These are phyloP conservation scores for Capreolus pygargus DNA, from an alignment of 2,113 vertebrate genomes.

Conservation along the genomic window DNA sequence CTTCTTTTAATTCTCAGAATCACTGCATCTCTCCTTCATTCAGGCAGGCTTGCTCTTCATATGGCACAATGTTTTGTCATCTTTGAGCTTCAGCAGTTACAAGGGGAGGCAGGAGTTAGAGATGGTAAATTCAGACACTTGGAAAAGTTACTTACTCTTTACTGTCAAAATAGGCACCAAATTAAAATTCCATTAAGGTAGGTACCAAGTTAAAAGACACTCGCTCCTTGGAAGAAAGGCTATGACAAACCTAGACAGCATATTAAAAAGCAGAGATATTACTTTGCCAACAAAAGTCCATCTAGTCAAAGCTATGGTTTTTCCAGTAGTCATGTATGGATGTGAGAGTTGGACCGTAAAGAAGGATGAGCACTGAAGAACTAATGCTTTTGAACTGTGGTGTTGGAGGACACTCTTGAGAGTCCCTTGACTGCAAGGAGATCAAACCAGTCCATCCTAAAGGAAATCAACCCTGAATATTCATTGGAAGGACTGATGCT, in stretches of 20 bases:
- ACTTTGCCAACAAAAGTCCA: not conserved
- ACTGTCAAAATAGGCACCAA: not conserved
- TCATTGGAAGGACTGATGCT: not conserved
- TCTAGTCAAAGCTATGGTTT: not conserved
- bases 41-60: too few relatives aligned
- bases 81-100: not conserved
- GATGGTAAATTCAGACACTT: not conserved
- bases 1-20: not conserved
- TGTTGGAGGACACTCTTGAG: not conserved
- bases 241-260: not conserved
- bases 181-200: not conserved
- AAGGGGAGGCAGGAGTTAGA: not conserved
- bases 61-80: not conserved
- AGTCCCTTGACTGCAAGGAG: not conserved
- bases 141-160: not conserved
- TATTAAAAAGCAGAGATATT: not conserved
- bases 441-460: not conserved
- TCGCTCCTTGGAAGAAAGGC: not conserved
- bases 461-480: not conserved
- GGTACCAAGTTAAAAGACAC: not conserved
- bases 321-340: not conserved
- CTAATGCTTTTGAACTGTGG: not conserved
- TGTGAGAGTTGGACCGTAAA: not conserved
- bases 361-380: not conserved
- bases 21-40: too few relatives aligned